Evolutionary conservation across 2,113 vertebrate genomes (phyloP), one percentile per base, ranked within the genome.

Genomic region (Spermophilus dauricus): DNA sequence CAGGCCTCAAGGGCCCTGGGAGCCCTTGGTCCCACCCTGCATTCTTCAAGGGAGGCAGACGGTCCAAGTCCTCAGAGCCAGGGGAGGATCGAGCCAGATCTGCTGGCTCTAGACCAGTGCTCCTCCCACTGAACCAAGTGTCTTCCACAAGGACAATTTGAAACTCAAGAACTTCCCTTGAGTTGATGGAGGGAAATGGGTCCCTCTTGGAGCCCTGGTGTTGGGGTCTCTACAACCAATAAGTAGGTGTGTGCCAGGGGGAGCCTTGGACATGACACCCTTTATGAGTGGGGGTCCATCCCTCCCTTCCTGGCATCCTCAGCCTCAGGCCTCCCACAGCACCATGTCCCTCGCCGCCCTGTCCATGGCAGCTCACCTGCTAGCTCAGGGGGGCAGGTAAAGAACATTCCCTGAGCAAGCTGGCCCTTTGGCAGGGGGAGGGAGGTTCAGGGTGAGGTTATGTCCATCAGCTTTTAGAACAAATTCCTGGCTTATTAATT

Each of bases 401-500:
- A 17, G 65, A 70, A 20, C 56, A 70, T 84, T 97, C 82, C 70
- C 69, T 0, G 28, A 8, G 18, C n/a, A 77, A 95, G 82, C 75
- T 53, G n/a, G 78, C 53, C 97, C 76, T 97, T 70, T 93, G 45
- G 8, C 14, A 0, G 0, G 42, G 82, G 63, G 45, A 45, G 45
- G 82, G 9, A 95, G 92, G 96, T 94, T 97, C 98, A 95, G 82
- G 20, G 39, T 20, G 32, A 88, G 95, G 94, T 89, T 97, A 95
- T 2, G 1, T 75, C 96, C 45, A 3, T 80, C 96, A 86, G 72
- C 97, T 98, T 95, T 67, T 93, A 72, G 67, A 76, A 95, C 34
- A 97, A 91, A 95, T 77, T 87, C 81, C 67, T 51, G 0, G 85
- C 94, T 98, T 98, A 80, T 73, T 97, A 98, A 84, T 91, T 86